Base-by-base conservation (phyloP, 2,113 vertebrate species). In the Ictalurus furcatus region DNA sequence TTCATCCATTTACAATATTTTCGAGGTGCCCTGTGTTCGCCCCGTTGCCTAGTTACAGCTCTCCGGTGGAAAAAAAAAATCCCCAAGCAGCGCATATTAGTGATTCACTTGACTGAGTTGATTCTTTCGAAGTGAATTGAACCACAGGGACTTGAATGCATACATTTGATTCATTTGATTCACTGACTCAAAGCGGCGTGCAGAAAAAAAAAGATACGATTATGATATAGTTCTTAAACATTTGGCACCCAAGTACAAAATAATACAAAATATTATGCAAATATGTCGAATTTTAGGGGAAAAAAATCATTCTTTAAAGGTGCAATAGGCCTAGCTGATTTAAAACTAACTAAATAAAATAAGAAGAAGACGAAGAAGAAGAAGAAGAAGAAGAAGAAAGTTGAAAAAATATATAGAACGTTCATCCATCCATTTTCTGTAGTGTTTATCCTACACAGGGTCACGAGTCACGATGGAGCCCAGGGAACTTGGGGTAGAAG, bases 11-110 rank as follows among this genome's bases (percentile, higher is more conserved):
- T 74, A 74, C 69, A 74, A 30, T 34, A 40, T 86, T 88, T 44
- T 78, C n/a, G 71, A 87, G 90, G 92, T 91, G 67, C 91, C 92
- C 89, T n/a, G 78, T 81, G 59, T 89, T 88, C 80, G 91, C 88
- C 88, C 91, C 91, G 76, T 84, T 91, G 83, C 86, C 34, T 89
- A 63, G 83, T 90, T 90, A 90, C 89, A 91, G 90, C 56, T 88
- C 84, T 71, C 87, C 84, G 40, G 90, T 89, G 85, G 92, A 93
- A 93, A 80, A 85, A 69, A 94, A 93, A 90, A 87, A 54, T 61
- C 88, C 84, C 63, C 90, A 52, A 78, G 74, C 71, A 48, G 88
- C 65, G 61, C 28, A 90, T 89, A 92, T 88, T 80, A 89, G n/a
- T 28, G 84, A 86, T 73, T 59, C 85, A 74, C 17, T 28, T 1